A percentile compares a stretch with the other conserved stretches of the same genome.
Conservation (phyloP, 64 coral and sea anemone species). For the Platygyra sinensis region DNA sequence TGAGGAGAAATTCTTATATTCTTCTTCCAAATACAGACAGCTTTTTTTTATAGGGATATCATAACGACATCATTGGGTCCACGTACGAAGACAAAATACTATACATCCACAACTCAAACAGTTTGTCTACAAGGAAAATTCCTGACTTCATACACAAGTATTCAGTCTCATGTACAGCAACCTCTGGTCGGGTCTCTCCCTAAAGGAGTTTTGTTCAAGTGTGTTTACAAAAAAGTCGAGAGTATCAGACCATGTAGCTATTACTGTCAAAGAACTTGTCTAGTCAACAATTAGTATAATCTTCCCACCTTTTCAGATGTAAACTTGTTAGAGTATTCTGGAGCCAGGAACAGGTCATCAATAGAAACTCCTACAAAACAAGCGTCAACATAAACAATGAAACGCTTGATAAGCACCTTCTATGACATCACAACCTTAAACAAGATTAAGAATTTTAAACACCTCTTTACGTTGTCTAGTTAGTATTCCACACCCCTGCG, state of each 20-base stretch:
- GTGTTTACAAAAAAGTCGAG: not conserved
- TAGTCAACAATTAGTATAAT: not conserved
- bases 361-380: slow-evolving; percentile 62
- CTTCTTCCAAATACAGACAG: not conserved
- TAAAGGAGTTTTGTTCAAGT: not conserved
- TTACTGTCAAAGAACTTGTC: not conserved
- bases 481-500: too few relatives aligned
- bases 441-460: slow-evolving; percentile 9
- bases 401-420: not conserved
- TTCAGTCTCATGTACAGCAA: not conserved
- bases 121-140: too few relatives aligned
- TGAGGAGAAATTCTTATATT: not conserved
- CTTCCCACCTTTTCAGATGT: slow-evolving; percentile 74
- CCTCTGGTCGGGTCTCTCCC: not conserved
- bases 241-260: not conserved
- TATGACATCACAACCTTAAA: not conserved
- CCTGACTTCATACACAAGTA: too few relatives aligned
- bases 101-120: too few relatives aligned
- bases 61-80: too few relatives aligned
- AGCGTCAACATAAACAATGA: not conserved
- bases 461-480: not conserved
- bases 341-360: slow-evolving; percentile 75
- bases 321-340: slow-evolving; percentile 67
- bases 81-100: too few relatives aligned
- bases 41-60: not conserved